phyloP scores from a whole-genome alignment of 2,113 vertebrate genomes.

The Rhinogobius similis region DNA sequence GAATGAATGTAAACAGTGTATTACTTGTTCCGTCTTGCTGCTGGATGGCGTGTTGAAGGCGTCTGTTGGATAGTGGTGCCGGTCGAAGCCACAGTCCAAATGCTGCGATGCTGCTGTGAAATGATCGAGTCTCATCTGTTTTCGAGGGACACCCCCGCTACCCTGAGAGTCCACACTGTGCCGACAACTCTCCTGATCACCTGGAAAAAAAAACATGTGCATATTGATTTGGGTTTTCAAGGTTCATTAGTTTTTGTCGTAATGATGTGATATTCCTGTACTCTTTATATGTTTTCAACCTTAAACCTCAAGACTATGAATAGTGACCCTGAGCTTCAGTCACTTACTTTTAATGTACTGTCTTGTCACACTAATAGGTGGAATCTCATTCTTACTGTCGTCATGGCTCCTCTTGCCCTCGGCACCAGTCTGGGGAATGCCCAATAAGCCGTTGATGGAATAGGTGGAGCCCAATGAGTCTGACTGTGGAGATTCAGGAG shows the following conservation, averaged over 20 bases:
- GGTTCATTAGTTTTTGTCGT: not conserved
- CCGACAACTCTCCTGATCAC: constrained; percentile 89
- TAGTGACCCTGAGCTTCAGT: too few species aligned
- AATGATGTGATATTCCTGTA: not conserved
- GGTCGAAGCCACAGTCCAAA: constrained; percentile 86
- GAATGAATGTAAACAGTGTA: not conserved
- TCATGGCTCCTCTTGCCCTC: constrained; percentile 87
- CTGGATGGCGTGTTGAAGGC: constrained; percentile 78
- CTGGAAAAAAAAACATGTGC: constrained; percentile 52
- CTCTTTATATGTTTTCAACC: too few species aligned
- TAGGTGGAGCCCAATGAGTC: constrained; percentile 91
- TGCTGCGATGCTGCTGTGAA: constrained; percentile 78
- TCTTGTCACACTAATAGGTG: not conserved
- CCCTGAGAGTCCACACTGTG: constrained; percentile 90
- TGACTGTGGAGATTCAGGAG: constrained; percentile 88
- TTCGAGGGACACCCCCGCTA: constrained; percentile 78
- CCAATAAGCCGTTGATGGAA: constrained; percentile 89
- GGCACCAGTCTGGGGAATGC: constrained; percentile 78
- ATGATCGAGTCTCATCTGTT: constrained; percentile 84
- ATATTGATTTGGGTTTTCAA: not conserved
- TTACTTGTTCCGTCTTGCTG: constrained; percentile 88
- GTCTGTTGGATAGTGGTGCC: constrained; percentile 83
- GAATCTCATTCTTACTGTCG: constrained; percentile 81
- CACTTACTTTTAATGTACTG: not conserved
- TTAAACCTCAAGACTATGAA: too few species aligned